Conservation (phyloP, 1,140 invertebrate genomes). For the Caligus rogercresseyi region DNA sequence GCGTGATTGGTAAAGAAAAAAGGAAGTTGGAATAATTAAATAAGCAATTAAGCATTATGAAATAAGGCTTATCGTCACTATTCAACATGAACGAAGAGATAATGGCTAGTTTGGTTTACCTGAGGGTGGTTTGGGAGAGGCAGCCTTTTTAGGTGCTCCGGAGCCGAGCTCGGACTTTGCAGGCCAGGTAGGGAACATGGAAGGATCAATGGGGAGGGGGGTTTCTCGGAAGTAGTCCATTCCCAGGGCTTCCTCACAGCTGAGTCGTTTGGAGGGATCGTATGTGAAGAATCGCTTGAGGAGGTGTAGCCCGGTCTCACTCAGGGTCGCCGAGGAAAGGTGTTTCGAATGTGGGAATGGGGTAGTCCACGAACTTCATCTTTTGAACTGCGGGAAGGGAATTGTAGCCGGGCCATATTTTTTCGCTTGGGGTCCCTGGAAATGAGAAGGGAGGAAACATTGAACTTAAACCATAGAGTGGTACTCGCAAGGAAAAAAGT, state of each 20-base stretch:
- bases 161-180: slow-evolving; percentile 81
- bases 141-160: slow-evolving; percentile 38
- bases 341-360: slow-evolving; percentile 55
- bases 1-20: too few species aligned
- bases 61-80: too few species aligned
- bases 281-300: slow-evolving; percentile 80
- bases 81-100: too few species aligned
- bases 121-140: slow-evolving; percentile 75
- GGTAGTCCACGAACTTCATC: slow-evolving; percentile 75
- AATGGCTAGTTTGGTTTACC: slow-evolving; percentile 77
- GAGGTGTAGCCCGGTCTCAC: slow-evolving; percentile 61
- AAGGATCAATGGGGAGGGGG: slow-evolving; percentile 77
- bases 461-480: too few species aligned
- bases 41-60: too few species aligned
- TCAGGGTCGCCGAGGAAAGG: slow-evolving; percentile 40
- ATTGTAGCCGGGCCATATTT: slow-evolving; percentile 80
- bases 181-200: slow-evolving; percentile 98
- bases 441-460: background rate
- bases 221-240: slow-evolving; percentile 78
- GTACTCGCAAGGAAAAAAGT: too few species aligned
- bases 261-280: slow-evolving; percentile 65
- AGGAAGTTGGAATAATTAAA: too few species aligned
- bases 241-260: slow-evolving; percentile 68
- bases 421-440: slow-evolving; percentile 81
- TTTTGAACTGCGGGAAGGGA: slow-evolving; percentile 76